Evolutionary conservation across 2,113 vertebrate species (phyloP).

Genomic region (Calyptomena viridis): DNA sequence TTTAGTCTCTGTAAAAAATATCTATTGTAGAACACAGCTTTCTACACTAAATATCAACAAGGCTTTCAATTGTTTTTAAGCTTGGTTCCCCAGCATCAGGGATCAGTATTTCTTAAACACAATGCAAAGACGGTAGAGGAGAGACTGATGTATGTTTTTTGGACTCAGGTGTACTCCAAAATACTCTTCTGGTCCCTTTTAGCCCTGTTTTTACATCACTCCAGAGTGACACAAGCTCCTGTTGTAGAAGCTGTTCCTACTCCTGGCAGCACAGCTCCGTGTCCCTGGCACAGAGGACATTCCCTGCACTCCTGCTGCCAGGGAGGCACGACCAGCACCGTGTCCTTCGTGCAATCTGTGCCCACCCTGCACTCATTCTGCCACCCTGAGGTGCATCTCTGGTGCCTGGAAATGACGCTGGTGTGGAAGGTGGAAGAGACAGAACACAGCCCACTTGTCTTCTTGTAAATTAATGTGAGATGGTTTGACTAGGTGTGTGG

Average conservation of each 20-base stretch:
- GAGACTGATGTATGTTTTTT: not conserved
- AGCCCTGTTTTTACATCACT: not conserved
- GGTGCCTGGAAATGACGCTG: not conserved
- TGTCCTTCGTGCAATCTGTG: not conserved
- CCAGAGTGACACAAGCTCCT: not conserved
- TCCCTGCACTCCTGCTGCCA: not conserved
- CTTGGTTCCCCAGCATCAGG: not conserved
- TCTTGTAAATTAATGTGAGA: not conserved
- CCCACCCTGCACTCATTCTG: not conserved
- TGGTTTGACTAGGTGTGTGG: conserved; percentile 3
- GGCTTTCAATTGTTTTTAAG: not conserved
- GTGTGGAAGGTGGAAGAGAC: not conserved
- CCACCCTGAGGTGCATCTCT: not conserved
- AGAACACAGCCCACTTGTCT: not conserved
- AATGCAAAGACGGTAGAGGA: not conserved
- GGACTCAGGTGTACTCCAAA: not conserved
- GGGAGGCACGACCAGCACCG: not conserved
- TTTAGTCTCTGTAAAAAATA: not conserved
- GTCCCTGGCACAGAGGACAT: not conserved
- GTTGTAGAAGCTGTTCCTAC: not conserved
- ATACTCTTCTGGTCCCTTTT: not conserved
- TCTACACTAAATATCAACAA: not conserved
- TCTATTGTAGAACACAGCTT: not conserved
- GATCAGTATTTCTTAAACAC: not conserved
- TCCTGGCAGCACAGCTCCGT: not conserved